These are phyloP conservation scores for Tachina fera DNA, from an alignment of 2,888 invertebrate genomes.

Conservation along the genomic window DNA sequence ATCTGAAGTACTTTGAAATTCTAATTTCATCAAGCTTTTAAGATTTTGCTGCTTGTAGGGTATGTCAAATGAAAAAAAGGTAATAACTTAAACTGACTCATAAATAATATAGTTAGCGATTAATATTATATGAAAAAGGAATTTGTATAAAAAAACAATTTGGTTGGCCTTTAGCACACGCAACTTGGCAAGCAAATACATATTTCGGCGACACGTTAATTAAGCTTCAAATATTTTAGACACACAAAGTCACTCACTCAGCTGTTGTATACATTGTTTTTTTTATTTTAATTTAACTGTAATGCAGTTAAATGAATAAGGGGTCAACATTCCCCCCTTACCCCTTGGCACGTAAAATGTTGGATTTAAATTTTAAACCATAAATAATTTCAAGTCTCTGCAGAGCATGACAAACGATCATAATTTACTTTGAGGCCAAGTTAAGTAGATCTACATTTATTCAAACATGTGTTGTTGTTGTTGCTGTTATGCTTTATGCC, in stretches of 20 bases:
- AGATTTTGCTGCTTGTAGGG: slow-evolving; percentile 1
- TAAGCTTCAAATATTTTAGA: slow-evolving; percentile 52
- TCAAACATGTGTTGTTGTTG: not conserved
- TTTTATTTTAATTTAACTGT: slow-evolving; percentile 47
- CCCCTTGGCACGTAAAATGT: slow-evolving; percentile 47
- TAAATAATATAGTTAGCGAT: slow-evolving; percentile 42
- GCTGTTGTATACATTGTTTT: not conserved
- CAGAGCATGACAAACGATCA: slow-evolving; percentile 73
- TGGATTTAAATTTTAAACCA: slow-evolving; percentile 38
- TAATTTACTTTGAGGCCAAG: slow-evolving; percentile 68
- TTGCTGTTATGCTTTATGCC: slow-evolving; percentile 44
- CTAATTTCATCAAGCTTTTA: not conserved
- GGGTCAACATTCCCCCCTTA: not conserved
- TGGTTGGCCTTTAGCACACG: slow-evolving; percentile 61
- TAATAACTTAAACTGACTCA: slow-evolving; percentile 29
- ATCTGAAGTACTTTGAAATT: not conserved
- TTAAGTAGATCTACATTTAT: slow-evolving; percentile 4
- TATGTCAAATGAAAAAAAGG: not conserved
- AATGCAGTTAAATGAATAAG: slow-evolving; percentile 44
- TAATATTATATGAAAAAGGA: slow-evolving; percentile 20
- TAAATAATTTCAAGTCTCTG: slow-evolving; percentile 58
- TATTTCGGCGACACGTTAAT: slow-evolving; percentile 69
- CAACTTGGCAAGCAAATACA: slow-evolving; percentile 55
- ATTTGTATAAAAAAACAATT: slow-evolving; percentile 15
- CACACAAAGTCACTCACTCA: slow-evolving; percentile 45